Evolutionary conservation across 2,113 vertebrate genomes (phyloP).

Genomic region (Nothobranchius furzeri): DNA sequence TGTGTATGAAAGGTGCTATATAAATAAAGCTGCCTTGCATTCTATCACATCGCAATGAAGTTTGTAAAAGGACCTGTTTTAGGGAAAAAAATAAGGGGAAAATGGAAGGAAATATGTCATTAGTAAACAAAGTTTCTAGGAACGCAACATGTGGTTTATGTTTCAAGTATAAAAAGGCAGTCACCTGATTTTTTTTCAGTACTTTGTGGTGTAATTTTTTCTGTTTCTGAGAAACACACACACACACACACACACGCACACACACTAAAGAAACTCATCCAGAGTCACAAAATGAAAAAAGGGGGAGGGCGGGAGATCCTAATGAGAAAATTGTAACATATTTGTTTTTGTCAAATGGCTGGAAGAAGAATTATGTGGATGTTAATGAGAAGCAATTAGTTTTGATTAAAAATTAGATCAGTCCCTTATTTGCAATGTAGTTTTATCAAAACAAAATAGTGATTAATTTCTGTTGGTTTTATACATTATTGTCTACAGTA

Average conservation of each 20-base stretch:
- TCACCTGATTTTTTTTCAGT: not conserved
- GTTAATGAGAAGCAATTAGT: conserved; percentile 76
- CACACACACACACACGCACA: not conserved
- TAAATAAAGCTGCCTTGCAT: too few species aligned
- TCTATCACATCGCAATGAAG: too few species aligned
- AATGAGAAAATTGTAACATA: conserved; percentile 62
- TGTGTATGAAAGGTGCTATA: too few species aligned
- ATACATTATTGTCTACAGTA: conserved; percentile 62
- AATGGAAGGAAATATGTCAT: too few species aligned
- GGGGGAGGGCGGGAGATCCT: conserved; percentile 15
- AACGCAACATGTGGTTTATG: not conserved
- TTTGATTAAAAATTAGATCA: conserved; percentile 74
- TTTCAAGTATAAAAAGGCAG: not conserved
- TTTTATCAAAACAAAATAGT: conserved; percentile 68
- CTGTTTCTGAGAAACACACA: not conserved
- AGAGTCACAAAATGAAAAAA: conserved; percentile 1
- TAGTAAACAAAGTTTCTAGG: too few species aligned
- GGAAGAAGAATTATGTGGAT: conserved; percentile 57
- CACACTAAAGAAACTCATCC: not conserved
- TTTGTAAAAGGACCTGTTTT: too few species aligned
- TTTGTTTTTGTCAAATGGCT: conserved; percentile 73
- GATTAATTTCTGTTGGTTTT: conserved; percentile 65
- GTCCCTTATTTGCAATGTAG: conserved; percentile 53
- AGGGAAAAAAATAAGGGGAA: too few species aligned
- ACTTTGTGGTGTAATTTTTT: not conserved